Base-by-base conservation (phyloP, 2,113 vertebrate genomes). In the Sorex araneus region DNA sequence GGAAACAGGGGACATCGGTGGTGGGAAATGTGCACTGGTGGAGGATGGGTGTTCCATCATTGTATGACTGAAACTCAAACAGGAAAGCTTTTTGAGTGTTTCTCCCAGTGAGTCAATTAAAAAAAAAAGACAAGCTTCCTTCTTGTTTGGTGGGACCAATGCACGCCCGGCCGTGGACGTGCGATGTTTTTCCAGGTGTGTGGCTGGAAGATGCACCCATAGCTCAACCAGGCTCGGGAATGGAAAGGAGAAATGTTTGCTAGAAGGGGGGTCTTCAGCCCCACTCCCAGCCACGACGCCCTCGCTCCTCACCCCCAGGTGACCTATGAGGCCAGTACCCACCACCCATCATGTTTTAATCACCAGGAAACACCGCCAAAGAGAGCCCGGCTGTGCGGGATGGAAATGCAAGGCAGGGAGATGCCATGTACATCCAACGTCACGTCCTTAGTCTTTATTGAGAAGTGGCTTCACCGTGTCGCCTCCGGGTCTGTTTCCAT, bases 401-500 rank as follows among this genome's bases (percentile, higher is more conserved):
- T 86, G 47, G 4, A 96, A 87, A 93, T 36, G 76, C 86, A 86
- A 93, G 74, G 60, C 86, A 34, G 74, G 84, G 92, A 79, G 82
- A 92, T 96, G 93, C 36, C 90, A 93, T 94, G 84, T 89, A 86
- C 67, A 91, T 69, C 28, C n/a, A n/a, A 47, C 64, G 89, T 23
- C 85, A 86, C 40, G 40, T 40, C 40, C n/a, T n/a, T n/a, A 73
- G 67, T 96, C 87, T 86, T 73, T 91, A 74, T 78, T n/a, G n/a
- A n/a, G n/a, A n/a, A n/a, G n/a, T n/a, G n/a, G n/a, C n/a, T n/a
- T n/a, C n/a, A n/a, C n/a, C n/a, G n/a, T n/a, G n/a, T n/a, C n/a
- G n/a, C n/a, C n/a, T n/a, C n/a, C 30, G 63, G 64, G 70, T 88
- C 57, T 11, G 0, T 66, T 69, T 91, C 83, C 36, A 25, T 74